Percentiles rank a stretch among this genome's conserved stretches.
phyloP scores from a whole-genome alignment of 2,113 vertebrate genomes.

The Felis catus region F.catus_Fca126_mat1.0 CM031415.1:181354001-181354500 shows the following conservation, averaged over 20 bases:
- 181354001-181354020: background rate
- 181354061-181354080: background rate
- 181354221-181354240: background rate
- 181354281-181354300: background rate
- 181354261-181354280: background rate
- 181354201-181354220: background rate
- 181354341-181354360: background rate
- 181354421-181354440: background rate
- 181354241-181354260: background rate
- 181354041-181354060: background rate
- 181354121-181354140: background rate
- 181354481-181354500: background rate
- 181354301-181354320: too few species aligned
- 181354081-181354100: background rate
- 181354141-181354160: background rate
- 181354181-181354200: background rate
- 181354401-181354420: background rate
- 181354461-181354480: background rate
- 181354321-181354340: background rate
- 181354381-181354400: background rate
- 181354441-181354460: accelerated
- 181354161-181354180: background rate
- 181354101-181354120: background rate
- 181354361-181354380: background rate
- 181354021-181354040: background rate